phyloP scores from a whole-genome alignment of 2,888 invertebrate species.

The Nycteola revayana region DNA sequence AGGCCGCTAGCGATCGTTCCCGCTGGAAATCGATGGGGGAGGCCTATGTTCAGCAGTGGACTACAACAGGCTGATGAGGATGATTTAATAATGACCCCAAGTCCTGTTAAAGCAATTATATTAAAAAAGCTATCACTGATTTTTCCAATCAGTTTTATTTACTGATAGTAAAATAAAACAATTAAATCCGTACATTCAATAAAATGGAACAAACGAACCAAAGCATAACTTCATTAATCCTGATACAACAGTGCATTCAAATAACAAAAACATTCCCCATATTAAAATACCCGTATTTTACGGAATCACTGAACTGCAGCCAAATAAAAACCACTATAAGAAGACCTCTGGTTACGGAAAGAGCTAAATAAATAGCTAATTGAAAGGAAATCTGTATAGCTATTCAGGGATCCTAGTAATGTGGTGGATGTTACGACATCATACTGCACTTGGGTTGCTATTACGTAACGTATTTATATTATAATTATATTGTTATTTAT shows the following conservation, averaged over 20 bases:
- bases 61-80: too few relatives aligned
- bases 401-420: constrained; percentile 28
- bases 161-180: too few relatives aligned
- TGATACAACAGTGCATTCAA: constrained; percentile 24
- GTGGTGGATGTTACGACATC: constrained; percentile 39
- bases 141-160: too few relatives aligned
- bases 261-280: constrained; percentile 18
- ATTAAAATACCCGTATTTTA: constrained; percentile 28
- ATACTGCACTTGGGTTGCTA: constrained; percentile 25
- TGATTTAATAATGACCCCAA: too few relatives aligned
- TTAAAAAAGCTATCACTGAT: too few relatives aligned
- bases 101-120: too few relatives aligned
- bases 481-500: too few relatives aligned
- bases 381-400: constrained; percentile 22
- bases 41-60: too few relatives aligned
- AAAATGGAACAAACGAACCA: constrained; percentile 7
- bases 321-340: constrained; percentile 16
- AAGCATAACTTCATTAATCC: constrained; percentile 25
- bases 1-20: too few relatives aligned
- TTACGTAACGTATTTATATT: constrained; percentile 20
- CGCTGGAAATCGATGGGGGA: too few relatives aligned
- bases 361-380: constrained; percentile 17
- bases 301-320: constrained; percentile 22
- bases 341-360: constrained; percentile 10
- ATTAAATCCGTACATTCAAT: too few relatives aligned